phyloP scores from a whole-genome alignment of 1,140 invertebrate species.

The Zaprionus taronus region DNA sequence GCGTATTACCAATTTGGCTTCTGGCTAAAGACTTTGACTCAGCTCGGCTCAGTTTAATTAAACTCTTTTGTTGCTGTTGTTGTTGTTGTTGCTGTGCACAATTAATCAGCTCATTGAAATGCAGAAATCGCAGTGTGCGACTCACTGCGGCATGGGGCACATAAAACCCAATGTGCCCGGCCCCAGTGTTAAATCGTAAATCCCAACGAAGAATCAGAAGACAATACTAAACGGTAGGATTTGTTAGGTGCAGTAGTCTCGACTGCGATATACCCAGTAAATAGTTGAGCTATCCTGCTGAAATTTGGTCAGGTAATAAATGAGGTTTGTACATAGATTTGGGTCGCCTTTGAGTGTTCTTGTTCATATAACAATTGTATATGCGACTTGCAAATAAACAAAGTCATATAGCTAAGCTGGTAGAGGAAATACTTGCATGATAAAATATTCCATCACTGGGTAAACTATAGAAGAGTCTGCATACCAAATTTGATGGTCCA shows the following conservation, averaged over 20 bases:
- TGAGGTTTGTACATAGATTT: neutral
- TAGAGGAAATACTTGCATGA: neutral
- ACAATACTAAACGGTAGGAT: slow-evolving; percentile 1
- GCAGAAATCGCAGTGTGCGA: slow-evolving; percentile 52
- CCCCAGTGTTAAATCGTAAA: slow-evolving; percentile 33
- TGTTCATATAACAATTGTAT: neutral
- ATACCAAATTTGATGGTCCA: neutral
- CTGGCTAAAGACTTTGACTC: slow-evolving; percentile 38
- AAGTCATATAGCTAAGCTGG: neutral
- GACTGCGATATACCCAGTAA: neutral
- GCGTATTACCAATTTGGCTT: slow-evolving; percentile 30
- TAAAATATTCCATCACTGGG: neutral
- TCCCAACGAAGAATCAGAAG: neutral
- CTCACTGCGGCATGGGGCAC: slow-evolving; percentile 42
- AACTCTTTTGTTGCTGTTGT: neutral
- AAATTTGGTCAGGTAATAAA: neutral
- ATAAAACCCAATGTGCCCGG: slow-evolving; percentile 41
- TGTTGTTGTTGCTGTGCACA: slow-evolving; percentile 19
- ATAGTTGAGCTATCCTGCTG: neutral
- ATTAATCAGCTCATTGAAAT: slow-evolving; percentile 69
- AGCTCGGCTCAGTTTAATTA: slow-evolving; percentile 21
- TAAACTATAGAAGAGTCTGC: neutral
- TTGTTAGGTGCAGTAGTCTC: neutral
- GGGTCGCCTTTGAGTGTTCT: neutral
- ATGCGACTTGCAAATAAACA: neutral